phyloP scores from a whole-genome alignment of 2,797 vertebrate genomes.

The Dryobates pubescens region DNA sequence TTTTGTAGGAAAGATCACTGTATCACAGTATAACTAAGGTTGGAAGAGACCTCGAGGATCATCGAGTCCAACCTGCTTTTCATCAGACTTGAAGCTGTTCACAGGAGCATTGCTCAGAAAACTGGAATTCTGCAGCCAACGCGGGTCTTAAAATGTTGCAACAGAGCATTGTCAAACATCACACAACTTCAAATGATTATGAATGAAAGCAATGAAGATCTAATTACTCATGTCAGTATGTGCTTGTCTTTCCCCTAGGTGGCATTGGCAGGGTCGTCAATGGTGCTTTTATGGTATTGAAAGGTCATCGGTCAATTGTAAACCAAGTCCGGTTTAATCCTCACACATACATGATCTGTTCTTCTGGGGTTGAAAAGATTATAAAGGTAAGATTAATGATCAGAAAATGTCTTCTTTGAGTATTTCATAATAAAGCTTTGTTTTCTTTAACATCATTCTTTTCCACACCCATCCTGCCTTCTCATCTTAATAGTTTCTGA shows the following conservation, averaged over 20 bases:
- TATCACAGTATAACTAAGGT: no score
- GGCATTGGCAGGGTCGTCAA: slow-evolving; percentile 96
- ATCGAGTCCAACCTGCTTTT: no score
- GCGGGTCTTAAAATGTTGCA: background rate
- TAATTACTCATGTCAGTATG: background rate
- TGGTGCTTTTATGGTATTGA: slow-evolving; percentile 96
- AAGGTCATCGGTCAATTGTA: slow-evolving; percentile 97
- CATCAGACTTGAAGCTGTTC: background rate
- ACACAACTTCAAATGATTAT: background rate
- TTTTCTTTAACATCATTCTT: background rate
- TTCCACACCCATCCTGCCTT: background rate
- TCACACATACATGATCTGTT: slow-evolving; percentile 98
- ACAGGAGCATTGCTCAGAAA: background rate
- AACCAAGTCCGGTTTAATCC: slow-evolving; percentile 99
- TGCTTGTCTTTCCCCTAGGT: slow-evolving; percentile 77
- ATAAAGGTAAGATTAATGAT: slow-evolving; percentile 91
- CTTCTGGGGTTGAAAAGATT: slow-evolving; percentile 98
- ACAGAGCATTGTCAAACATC: background rate
- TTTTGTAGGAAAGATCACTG: slow-evolving; percentile 29
- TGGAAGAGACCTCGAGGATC: no score
- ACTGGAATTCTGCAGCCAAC: background rate
- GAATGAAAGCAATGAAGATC: background rate
- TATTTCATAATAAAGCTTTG: background rate
- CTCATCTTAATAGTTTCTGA: background rate
- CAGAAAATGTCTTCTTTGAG: background rate